Evolutionary conservation across 2,888 invertebrate species (phyloP).

Genomic region (Nectonema munidae): DNA sequence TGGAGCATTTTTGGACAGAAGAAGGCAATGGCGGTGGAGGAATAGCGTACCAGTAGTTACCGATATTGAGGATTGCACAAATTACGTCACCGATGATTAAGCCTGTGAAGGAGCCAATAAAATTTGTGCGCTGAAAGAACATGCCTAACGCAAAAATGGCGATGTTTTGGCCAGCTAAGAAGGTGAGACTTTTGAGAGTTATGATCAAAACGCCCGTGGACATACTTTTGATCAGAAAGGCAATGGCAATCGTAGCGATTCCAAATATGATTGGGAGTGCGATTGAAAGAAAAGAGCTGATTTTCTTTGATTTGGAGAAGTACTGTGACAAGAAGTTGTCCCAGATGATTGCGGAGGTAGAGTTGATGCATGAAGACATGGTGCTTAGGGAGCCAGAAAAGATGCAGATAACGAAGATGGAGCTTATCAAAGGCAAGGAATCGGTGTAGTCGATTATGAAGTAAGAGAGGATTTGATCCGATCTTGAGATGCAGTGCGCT

Average conservation of each 20-base stretch:
- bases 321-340: constrained; percentile 18
- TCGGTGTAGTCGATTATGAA: too few species aligned
- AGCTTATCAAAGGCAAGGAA: too few species aligned
- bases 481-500: constrained; percentile 17
- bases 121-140: constrained; percentile 19
- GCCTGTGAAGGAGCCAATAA: constrained; percentile 36
- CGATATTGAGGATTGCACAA: constrained; percentile 51
- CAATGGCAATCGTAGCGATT: constrained; percentile 8
- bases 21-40: constrained; percentile 19
- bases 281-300: neutral
- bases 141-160: constrained; percentile 18
- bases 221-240: constrained; percentile 8
- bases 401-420: too few species aligned
- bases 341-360: constrained; percentile 20
- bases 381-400: too few species aligned
- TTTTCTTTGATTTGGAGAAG: neutral
- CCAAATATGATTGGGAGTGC: constrained; percentile 9
- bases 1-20: constrained; percentile 17
- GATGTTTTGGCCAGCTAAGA: constrained; percentile 11
- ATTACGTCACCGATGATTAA: constrained; percentile 33
- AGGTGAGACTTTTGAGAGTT: constrained; percentile 9
- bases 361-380: constrained; percentile 20
- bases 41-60: constrained; percentile 33
- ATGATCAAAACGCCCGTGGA: constrained; percentile 13
- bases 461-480: too few species aligned